phyloP scores from a whole-genome alignment of 1,140 invertebrate species.

The Nasonia longicornis region DNA sequence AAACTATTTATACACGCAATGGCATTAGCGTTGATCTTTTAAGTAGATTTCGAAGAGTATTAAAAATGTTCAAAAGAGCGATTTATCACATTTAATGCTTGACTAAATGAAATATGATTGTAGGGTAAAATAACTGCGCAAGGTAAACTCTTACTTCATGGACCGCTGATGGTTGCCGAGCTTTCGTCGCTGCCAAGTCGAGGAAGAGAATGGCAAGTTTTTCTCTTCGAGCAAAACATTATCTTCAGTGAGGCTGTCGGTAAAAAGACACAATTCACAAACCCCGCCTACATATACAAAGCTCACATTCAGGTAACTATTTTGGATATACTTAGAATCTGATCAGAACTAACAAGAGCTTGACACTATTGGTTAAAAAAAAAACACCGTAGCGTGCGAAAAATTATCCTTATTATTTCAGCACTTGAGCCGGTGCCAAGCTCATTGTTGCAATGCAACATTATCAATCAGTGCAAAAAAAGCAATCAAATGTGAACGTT shows the following conservation, averaged over 20 bases:
- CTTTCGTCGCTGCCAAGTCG: constrained; percentile 70
- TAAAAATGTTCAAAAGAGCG: neutral
- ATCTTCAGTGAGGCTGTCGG: constrained; percentile 96
- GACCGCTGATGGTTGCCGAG: constrained; percentile 86
- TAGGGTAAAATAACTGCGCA: constrained; percentile 98
- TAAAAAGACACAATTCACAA: constrained; percentile 93
- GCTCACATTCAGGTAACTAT: constrained; percentile 91
- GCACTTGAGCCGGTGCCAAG: neutral
- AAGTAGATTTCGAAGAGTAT: too few relatives aligned
- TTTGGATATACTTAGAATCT: neutral
- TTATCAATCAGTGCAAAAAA: neutral
- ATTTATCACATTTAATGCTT: neutral
- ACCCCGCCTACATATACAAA: constrained; percentile 96
- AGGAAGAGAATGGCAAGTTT: constrained; percentile 93
- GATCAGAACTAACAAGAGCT: neutral
- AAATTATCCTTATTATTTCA: neutral
- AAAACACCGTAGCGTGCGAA: neutral
- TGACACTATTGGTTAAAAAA: too few relatives aligned
- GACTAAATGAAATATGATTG: constrained; percentile 53
- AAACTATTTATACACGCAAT: neutral
- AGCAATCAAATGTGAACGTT: neutral
- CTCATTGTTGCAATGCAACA: neutral
- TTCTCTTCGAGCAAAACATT: constrained; percentile 98
- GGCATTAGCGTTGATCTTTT: too few relatives aligned
- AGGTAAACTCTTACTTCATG: constrained; percentile 94